Conservation (phyloP, 2,888 invertebrate species). For the Rhamphomyia laevipes region DNA sequence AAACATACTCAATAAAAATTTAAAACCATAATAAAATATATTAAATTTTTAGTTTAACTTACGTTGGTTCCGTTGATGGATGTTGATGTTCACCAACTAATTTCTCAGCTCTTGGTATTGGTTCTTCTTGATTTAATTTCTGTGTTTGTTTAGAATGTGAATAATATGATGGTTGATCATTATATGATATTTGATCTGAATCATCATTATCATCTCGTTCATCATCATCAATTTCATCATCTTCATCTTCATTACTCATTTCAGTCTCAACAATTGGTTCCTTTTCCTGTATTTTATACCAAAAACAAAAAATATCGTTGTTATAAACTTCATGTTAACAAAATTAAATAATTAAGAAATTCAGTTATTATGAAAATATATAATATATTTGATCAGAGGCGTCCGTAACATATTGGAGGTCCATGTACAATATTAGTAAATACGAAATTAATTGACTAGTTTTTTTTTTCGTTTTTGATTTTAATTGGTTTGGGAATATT, state of each 20-base stretch:
- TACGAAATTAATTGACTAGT: too few relatives aligned
- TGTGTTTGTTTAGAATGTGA: constrained; percentile 29
- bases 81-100: constrained; percentile 24
- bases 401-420: too few relatives aligned
- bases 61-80: constrained; percentile 36
- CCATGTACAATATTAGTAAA: too few relatives aligned
- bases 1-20: constrained; percentile 8
- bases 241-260: constrained; percentile 22
- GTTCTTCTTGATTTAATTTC: constrained; percentile 30
- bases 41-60: constrained; percentile 16
- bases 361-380: too few relatives aligned
- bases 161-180: constrained; percentile 31
- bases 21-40: constrained; percentile 1
- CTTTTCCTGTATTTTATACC: too few relatives aligned
- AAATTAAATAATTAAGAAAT: too few relatives aligned
- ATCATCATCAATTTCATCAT: constrained; percentile 25
- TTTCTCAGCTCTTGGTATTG: constrained; percentile 30
- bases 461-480: too few relatives aligned
- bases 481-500: too few relatives aligned
- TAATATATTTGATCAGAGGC: too few relatives aligned
- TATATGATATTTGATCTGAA: constrained; percentile 26
- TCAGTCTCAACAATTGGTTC: too few relatives aligned
- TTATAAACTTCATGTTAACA: too few relatives aligned
- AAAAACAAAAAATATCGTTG: too few relatives aligned
- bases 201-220: constrained; percentile 20